Evolutionary conservation across 2,113 vertebrate genomes (phyloP), one percentile per base, ranked within the genome.

Genomic region (Galemys pyrenaicus): DNA sequence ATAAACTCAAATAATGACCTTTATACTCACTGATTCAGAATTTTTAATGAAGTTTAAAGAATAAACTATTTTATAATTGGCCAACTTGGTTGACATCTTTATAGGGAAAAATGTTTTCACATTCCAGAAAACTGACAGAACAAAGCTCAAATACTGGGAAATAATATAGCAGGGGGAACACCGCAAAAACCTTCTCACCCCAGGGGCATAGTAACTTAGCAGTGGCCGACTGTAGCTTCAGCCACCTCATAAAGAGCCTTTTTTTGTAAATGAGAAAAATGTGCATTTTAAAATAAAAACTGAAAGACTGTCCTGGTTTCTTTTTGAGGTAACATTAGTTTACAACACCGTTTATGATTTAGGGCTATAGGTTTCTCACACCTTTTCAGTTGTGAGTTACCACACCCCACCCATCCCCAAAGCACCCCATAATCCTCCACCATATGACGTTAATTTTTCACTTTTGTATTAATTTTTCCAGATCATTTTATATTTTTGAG

Each of bases 61-160:
- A 22, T 46, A 70, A 79, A 10, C 39, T 71, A 65, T 90, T 90
- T 81, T 62, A 12, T 71, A n/a, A 39, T 75, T 82, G 77, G 60
- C n/a, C 62, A 77, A 75, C 2, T 86, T 85, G 41, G 82, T 71
- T 73, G 46, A 77, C 54, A 86, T 75, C 39, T 94, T 88, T 20
- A 22, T 78, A 37, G 32, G 85, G 54, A 77, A 79, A 74, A 87
- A 79, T 44, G 49, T 70, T 71, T 78, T 65, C 12, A 81, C 85
- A 92, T 89, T 90, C 58, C 74, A 94, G 30, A 94, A 85, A 65
- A 51, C 8, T 78, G 1, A 75, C 26, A 92, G 67, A 94, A 73
- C 56, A 44, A 65, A 5, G 87, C 82, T 92, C 41, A 87, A 1
- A 6, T 68, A 84, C 24, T 81, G 81, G 39, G 41, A 95, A 96